phyloP scores from a whole-genome alignment of 1,140 invertebrate species.

The Penaeus vannamei region DNA sequence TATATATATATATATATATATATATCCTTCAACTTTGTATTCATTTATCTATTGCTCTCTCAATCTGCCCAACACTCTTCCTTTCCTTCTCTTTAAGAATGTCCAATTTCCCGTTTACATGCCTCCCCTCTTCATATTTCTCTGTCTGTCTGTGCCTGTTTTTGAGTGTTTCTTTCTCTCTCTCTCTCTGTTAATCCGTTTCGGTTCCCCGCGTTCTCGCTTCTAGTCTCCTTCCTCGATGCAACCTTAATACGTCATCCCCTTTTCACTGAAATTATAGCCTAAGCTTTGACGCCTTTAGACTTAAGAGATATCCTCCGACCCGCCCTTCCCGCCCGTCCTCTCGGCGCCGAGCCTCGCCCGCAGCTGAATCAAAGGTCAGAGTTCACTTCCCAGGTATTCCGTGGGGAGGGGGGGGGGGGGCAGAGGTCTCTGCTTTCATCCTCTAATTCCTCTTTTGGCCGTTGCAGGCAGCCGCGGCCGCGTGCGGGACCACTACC shows the following conservation, averaged over 20 bases:
- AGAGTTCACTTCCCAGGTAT: constrained; percentile 65
- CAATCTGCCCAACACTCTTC: not conserved
- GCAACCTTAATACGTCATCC: too few species aligned
- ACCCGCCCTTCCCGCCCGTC: not conserved
- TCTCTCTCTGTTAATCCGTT: not conserved
- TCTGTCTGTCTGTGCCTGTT: not conserved
- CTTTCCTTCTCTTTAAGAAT: not conserved
- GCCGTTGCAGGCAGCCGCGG: constrained; percentile 35
- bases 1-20: constrained; percentile 20
- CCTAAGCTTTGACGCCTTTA: too few species aligned
- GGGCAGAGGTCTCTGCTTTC: not conserved
- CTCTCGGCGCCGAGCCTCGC: not conserved
- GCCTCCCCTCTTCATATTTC: not conserved
- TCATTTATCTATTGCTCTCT: constrained; percentile 5
- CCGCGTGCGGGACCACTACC: constrained; percentile 74
- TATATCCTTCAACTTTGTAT: not conserved
- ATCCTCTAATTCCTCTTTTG: not conserved
- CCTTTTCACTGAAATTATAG: too few species aligned
- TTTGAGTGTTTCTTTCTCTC: not conserved
- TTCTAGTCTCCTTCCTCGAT: not conserved
- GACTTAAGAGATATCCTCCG: too few species aligned
- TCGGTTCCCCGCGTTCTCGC: not conserved
- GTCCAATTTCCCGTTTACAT: not conserved
- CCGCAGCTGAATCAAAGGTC: constrained; percentile 34
- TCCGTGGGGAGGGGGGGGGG: constrained; percentile 31